phyloP scores from a whole-genome alignment of 2,888 invertebrate species.

The Nasonovia ribisnigri region DNA sequence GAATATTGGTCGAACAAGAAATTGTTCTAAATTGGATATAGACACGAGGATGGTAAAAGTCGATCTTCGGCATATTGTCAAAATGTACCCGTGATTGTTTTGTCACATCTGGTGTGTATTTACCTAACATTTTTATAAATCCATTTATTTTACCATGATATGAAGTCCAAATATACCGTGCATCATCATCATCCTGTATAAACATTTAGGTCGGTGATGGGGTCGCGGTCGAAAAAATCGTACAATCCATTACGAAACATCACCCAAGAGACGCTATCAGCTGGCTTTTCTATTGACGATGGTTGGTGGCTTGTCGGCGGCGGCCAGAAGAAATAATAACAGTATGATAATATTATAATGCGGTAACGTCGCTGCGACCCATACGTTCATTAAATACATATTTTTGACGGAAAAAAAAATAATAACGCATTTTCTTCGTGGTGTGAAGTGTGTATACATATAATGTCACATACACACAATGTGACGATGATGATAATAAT shows the following conservation, averaged over 20 bases:
- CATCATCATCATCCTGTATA: not conserved
- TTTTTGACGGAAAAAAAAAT: not conserved
- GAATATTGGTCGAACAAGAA: not conserved
- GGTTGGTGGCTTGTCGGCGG: not conserved
- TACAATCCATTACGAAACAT: not conserved
- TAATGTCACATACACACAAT: not conserved
- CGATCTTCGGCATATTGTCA: not conserved
- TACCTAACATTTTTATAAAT: not conserved
- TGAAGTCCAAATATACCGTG: not conserved
- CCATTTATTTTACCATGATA: not conserved
- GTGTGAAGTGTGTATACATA: not conserved
- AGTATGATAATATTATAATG: not conserved
- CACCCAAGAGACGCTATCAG: not conserved
- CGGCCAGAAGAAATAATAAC: not conserved
- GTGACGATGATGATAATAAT: not conserved
- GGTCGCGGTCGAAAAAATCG: not conserved
- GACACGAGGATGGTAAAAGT: not conserved
- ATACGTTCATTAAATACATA: conserved; percentile 32
- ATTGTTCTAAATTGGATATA: not conserved
- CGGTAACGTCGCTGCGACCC: not conserved
- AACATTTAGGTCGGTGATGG: not conserved
- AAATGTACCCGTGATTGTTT: not conserved
- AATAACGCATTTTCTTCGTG: not conserved
- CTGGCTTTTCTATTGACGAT: not conserved
- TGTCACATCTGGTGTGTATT: not conserved